phyloP scores from a whole-genome alignment of 2,113 vertebrate species.

The Corythoichthys haematopterus region DNA sequence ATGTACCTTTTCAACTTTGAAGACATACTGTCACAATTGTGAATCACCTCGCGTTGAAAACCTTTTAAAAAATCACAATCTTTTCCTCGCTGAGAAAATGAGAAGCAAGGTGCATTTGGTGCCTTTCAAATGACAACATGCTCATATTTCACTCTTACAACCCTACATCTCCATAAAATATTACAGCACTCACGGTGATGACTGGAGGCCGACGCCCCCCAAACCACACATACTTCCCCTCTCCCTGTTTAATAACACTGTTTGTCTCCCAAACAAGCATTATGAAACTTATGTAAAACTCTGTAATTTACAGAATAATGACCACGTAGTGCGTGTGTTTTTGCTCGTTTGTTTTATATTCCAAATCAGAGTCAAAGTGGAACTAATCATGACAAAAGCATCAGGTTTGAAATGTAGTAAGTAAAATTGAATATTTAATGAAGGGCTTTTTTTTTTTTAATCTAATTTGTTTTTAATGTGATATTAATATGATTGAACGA shows the following conservation, averaged over 20 bases:
- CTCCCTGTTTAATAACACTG: conserved; percentile 34
- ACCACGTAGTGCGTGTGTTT: background rate
- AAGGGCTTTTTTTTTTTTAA: background rate
- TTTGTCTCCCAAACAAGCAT: conserved; percentile 29
- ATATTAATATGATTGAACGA: background rate
- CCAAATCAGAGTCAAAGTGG: background rate
- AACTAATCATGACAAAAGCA: background rate
- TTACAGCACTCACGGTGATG: conserved; percentile 66
- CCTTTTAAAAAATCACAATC: conserved; percentile 53
- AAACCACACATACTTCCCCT: background rate
- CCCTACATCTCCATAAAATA: conserved; percentile 71
- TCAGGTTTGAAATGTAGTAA: background rate
- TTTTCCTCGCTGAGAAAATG: conserved; percentile 51
- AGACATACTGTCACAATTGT: conserved; percentile 54
- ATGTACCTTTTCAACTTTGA: conserved; percentile 18
- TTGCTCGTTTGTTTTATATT: background rate
- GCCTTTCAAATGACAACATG: conserved; percentile 56
- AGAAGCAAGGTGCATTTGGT: conserved; percentile 54
- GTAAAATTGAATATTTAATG: background rate
- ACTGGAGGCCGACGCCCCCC: conserved; percentile 32
- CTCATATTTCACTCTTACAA: conserved; percentile 67
- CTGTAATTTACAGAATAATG: conserved; percentile 12
- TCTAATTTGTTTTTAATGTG: background rate
- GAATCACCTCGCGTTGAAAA: conserved; percentile 56
- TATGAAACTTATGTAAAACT: conserved; percentile 32